phyloP scores from a whole-genome alignment of 2,888 invertebrate species.

The Drosophila tripunctata region DNA sequence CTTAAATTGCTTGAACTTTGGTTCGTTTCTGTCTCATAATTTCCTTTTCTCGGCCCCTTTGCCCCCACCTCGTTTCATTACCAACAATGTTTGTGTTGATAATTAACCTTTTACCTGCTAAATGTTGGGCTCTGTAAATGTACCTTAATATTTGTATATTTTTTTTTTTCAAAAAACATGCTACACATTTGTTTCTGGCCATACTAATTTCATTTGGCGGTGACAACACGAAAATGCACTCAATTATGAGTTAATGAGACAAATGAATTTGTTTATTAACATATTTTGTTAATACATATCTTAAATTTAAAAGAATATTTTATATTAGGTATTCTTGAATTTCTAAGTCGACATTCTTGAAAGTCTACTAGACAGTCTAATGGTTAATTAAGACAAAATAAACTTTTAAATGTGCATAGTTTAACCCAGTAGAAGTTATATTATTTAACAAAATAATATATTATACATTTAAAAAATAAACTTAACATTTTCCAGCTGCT shows the following conservation, averaged over 20 bases:
- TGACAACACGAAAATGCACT: constrained; percentile 66
- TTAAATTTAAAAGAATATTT: not conserved
- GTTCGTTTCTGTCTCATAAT: constrained; percentile 5
- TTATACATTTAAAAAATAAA: no score
- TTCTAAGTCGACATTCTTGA: no score
- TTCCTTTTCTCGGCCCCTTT: not conserved
- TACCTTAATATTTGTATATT: constrained; percentile 19
- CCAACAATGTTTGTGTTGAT: constrained; percentile 46
- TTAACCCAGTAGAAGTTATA: no score
- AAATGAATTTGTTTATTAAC: not conserved
- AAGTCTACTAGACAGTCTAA: no score
- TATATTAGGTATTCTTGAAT: no score
- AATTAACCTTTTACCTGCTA: constrained; percentile 65
- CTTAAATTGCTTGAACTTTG: constrained; percentile 19
- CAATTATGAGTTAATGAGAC: constrained; percentile 20
- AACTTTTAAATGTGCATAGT: no score
- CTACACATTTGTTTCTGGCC: constrained; percentile 33
- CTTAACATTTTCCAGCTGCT: no score
- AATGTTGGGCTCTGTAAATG: constrained; percentile 38
- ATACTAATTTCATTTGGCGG: constrained; percentile 51
- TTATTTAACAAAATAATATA: no score
- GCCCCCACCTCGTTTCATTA: not conserved
- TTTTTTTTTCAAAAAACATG: constrained; percentile 26
- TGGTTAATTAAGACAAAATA: no score
- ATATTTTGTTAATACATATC: constrained; percentile 6